Evolutionary conservation across 2,113 vertebrate species (phyloP), one percentile per base, ranked within the genome.

Genomic region (Eupsittula cactorum): DNA sequence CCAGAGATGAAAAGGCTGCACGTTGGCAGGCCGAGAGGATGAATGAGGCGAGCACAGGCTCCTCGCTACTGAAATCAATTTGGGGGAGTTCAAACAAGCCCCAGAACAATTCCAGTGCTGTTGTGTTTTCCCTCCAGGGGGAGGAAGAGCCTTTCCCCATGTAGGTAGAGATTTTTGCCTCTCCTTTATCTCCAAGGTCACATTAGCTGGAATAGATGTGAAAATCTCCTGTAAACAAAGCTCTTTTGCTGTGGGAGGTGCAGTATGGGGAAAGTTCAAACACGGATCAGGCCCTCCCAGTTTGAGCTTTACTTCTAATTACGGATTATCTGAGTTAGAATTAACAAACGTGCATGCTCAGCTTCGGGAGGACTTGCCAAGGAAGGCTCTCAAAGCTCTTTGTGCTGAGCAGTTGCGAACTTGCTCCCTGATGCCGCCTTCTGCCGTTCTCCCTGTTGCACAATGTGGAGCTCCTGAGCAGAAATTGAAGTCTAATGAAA

Each of bases 1-100:
- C 89, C 92, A 27, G 41, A 93, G 82, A 96, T 85, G 81, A 97
- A 95, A 93, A 76, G 65, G 65, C 55, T 88, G 93, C 91, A 64
- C n/a, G 47, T 75, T 97, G 42, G 57, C 39, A 94, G 82, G 91
- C 93, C 49, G 35, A 83, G 92, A 62, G 15, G 35, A 70, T 89
- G 90, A 86, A 80, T 0, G 10, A 18, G 79, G 47, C 8, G 35
- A 92, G 92, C 53, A 6, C 11, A 10, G 50, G 11, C 82, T 95
- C 50, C 55, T 86, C 25, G 7, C 37, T 77, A 42, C 93, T 20
- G 49, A 86, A 85, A 91, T 93, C 83, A 79, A 92, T 89, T 86
- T 94, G 53, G 71, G 37, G 28, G 23, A 83, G 79, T 88, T 80
- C 88, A 92, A 71, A 93, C 60, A 42, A 82, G 67, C 85, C 84